Percentiles rank a stretch among this genome's conserved stretches.
These are phyloP conservation scores for Episyrphus balteatus DNA, from an alignment of 1,140 invertebrate species.

Conservation along the genomic window DNA sequence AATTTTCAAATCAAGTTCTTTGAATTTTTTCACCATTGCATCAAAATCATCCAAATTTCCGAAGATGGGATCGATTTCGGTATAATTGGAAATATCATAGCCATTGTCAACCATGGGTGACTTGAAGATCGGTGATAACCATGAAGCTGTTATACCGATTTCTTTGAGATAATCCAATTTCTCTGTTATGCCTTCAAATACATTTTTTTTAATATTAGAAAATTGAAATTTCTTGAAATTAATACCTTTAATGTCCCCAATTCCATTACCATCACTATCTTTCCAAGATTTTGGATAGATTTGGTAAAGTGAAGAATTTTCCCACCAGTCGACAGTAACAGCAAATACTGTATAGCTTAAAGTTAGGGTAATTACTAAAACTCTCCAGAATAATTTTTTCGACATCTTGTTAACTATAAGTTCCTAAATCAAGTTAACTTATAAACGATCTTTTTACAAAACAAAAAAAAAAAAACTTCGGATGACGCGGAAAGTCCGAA, in stretches of 20 bases:
- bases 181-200: slow-evolving; percentile 35
- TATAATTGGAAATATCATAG: slow-evolving; percentile 50
- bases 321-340: slow-evolving; percentile 45
- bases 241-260: slow-evolving; percentile 45
- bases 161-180: slow-evolving; percentile 50
- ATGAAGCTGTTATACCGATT: slow-evolving; percentile 47
- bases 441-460: too few species aligned
- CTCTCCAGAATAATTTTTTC: too few species aligned
- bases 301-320: slow-evolving; percentile 50
- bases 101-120: slow-evolving; percentile 45
- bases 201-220: neutral
- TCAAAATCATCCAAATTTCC: slow-evolving; percentile 60
- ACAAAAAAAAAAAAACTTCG: too few species aligned
- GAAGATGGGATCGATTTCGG: slow-evolving; percentile 46
- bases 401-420: too few species aligned
- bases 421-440: too few species aligned
- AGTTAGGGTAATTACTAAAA: too few species aligned
- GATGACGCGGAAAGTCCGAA: too few species aligned
- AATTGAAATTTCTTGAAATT: neutral
- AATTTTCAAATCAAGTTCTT: slow-evolving; percentile 46
- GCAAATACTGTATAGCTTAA: too few species aligned
- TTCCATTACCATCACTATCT: slow-evolving; percentile 50
- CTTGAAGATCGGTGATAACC: slow-evolving; percentile 44
- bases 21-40: slow-evolving; percentile 43
- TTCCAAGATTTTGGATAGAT: slow-evolving; percentile 53